Evolutionary conservation across 1,140 invertebrate genomes (phyloP).

Genomic region (Procambarus virginalis): DNA sequence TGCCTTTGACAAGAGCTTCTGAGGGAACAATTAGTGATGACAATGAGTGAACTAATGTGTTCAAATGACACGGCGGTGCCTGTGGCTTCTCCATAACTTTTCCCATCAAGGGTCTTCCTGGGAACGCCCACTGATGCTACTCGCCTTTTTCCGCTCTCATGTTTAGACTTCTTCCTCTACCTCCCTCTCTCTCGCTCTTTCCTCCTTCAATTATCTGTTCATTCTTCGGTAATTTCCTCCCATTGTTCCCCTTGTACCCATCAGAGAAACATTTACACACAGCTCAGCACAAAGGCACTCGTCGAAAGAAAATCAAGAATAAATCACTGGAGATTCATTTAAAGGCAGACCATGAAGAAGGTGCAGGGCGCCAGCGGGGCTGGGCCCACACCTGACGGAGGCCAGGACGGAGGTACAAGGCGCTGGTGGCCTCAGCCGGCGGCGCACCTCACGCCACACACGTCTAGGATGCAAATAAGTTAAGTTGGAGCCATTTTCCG

Average conservation of each 20-base stretch:
- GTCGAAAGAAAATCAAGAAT: no score
- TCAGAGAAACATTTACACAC: background rate
- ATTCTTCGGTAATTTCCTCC: background rate
- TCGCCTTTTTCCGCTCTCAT: no score
- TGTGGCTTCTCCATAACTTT: constrained; percentile 15
- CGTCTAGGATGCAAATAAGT: constrained; percentile 13
- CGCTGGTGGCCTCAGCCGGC: background rate
- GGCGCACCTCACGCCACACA: background rate
- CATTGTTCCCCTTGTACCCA: background rate
- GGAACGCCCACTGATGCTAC: background rate
- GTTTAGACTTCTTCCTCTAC: background rate
- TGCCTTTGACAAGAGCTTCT: background rate
- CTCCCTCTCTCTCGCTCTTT: background rate
- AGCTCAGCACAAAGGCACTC: no score
- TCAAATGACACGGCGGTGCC: constrained; percentile 26
- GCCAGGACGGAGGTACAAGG: background rate
- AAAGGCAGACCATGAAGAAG: no score
- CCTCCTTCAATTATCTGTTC: background rate
- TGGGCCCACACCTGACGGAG: no score
- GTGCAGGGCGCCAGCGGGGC: no score
- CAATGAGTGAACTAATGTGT: constrained; percentile 38
- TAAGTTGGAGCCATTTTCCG: background rate
- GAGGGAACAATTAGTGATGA: constrained; percentile 17
- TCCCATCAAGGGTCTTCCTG: constrained; percentile 4
- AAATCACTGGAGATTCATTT: no score